Evolutionary conservation across 92 coral and sea anemone species (phyloP), one percentile per base, ranked within the genome.

Genomic region (Porites lobata): DNA sequence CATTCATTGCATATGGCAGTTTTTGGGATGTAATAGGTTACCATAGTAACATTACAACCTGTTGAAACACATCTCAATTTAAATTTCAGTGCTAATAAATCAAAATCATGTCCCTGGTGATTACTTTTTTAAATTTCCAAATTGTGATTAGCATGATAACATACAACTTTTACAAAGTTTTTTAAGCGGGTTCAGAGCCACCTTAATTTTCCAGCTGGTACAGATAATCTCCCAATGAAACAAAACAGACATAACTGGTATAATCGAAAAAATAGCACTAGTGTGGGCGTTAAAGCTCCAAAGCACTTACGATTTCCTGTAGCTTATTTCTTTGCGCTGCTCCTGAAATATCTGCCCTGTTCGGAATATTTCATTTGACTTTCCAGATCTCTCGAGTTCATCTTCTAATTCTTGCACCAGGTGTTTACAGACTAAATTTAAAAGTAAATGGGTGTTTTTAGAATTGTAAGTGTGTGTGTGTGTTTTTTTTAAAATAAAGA

Each of bases 311-410:
- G 99, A 96, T 58, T 86, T 83, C n/a, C 86, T 71, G 78, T 96
- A 96, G 72, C 90, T 87, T 77, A 96, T 85, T 80, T 79, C 96
- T 72, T 96, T 96, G 0, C 86, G 92, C 21, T 93, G 91, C 69
- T 91, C 92, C 69, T 95, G 99, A 50, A 96, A 95, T 7, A 92
- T 91, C 80, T 96, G 99, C 14, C 99, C 99, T 18, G 94, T 89
- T 57, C 92, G 84, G 58, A 96, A 90, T 10, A 96, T 94, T 76
- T 96, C 99, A 18, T 81, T 72, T 47, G 96, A 93, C 80, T 92
- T 96, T 14, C 91, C 96, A 73, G 99, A 91, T 69, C 87, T 74
- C 7, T 91, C 92, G 38, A 96, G 96, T 70, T 92, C 98, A 77
- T 95, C 96, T 66, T 90, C 73, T 59, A 96, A 72, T 84, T 95